Percentiles rank a stretch among this genome's conserved stretches.
Evolutionary conservation across 2,888 invertebrate species (phyloP).

Genomic region (Platerodrilus igneus): DNA sequence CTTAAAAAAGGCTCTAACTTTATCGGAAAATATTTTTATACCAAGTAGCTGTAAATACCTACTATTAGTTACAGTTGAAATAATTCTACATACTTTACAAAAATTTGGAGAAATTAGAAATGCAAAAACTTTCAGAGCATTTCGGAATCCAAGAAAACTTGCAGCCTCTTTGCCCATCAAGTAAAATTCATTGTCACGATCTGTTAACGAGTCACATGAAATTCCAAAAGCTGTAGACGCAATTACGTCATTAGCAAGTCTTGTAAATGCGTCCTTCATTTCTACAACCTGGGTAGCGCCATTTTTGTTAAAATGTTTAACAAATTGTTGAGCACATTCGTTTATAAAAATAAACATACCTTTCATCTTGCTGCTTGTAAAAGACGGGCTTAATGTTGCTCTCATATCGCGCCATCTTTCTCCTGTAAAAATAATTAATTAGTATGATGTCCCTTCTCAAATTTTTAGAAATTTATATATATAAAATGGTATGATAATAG

Average conservation of each 20-base stretch:
- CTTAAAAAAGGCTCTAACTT: conserved; percentile 26
- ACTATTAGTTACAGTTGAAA: no score
- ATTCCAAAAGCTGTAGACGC: conserved; percentile 53
- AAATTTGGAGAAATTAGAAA: conserved; percentile 20
- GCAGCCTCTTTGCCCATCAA: conserved; percentile 50
- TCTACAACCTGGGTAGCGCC: conserved; percentile 39
- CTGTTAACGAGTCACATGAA: conserved; percentile 52
- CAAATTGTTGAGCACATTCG: conserved; percentile 30
- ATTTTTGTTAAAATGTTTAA: conserved; percentile 30
- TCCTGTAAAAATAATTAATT: no score
- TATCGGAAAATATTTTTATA: conserved; percentile 21
- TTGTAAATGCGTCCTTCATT: conserved; percentile 47
- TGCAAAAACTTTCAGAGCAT: conserved; percentile 22
- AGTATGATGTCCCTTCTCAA: no score
- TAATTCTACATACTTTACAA: conserved; percentile 18
- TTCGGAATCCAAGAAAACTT: conserved; percentile 19
- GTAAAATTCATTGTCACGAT: conserved; percentile 54
- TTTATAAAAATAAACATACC: conserved; percentile 36
- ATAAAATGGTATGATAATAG: no score
- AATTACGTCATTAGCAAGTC: conserved; percentile 54
- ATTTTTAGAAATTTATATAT: no score
- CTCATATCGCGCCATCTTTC: conserved; percentile 44
- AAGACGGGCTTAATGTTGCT: conserved; percentile 43
- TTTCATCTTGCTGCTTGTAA: conserved; percentile 44
- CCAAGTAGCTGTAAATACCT: conserved; percentile 18